These are phyloP conservation scores for Yponomeuta evonymella DNA, from an alignment of 2,888 invertebrate species.

Conservation along the genomic window DNA sequence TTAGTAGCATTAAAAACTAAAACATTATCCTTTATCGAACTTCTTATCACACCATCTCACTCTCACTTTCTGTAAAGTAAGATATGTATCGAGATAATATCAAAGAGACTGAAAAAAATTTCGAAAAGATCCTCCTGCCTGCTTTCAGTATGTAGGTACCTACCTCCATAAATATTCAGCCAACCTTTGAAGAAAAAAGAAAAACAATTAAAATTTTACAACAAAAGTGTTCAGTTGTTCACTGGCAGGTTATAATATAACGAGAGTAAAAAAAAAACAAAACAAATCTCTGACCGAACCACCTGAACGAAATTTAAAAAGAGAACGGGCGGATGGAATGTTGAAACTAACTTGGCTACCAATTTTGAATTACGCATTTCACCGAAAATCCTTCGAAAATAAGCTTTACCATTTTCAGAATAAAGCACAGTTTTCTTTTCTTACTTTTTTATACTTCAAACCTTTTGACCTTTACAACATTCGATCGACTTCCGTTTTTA, in stretches of 20 bases:
- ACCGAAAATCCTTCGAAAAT: slow-evolving; percentile 33
- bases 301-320: slow-evolving; percentile 54
- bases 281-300: slow-evolving; percentile 59
- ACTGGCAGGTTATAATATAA: slow-evolving; percentile 31
- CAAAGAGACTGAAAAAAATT: too few relatives aligned
- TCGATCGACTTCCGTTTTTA: slow-evolving; percentile 38
- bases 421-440: slow-evolving; percentile 38
- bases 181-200: not conserved
- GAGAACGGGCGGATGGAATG: slow-evolving; percentile 58
- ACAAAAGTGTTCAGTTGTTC: slow-evolving; percentile 23
- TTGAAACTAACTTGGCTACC: slow-evolving; percentile 63
- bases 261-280: slow-evolving; percentile 32
- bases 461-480: slow-evolving; percentile 24
- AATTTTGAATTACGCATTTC: slow-evolving; percentile 54
- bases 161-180: too few relatives aligned
- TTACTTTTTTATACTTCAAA: slow-evolving; percentile 20
- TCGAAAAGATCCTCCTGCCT: too few relatives aligned
- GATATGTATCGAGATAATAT: too few relatives aligned
- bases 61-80: too few relatives aligned
- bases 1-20: too few relatives aligned
- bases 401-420: slow-evolving; percentile 33
- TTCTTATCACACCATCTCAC: too few relatives aligned
- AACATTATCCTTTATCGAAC: too few relatives aligned
- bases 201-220: not conserved
- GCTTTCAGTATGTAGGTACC: too few relatives aligned